Evolutionary conservation across 2,113 vertebrate species (phyloP).

Genomic region (Ardeotis arabs): DNA sequence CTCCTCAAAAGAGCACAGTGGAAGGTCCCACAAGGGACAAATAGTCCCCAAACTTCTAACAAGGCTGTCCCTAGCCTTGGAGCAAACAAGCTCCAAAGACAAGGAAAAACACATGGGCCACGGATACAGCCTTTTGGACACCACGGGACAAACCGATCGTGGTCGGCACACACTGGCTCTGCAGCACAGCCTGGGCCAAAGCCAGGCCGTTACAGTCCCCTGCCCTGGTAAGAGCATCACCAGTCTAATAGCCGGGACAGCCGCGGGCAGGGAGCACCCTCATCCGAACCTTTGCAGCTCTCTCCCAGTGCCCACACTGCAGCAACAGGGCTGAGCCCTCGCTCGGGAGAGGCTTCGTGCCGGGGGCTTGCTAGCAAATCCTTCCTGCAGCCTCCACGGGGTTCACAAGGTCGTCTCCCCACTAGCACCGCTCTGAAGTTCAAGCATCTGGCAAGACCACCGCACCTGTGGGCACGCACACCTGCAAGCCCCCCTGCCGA

Average conservation of each 20-base stretch:
- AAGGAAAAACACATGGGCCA: not conserved
- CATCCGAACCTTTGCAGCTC: not conserved
- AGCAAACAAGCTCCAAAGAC: not conserved
- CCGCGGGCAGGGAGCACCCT: not conserved
- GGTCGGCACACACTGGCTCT: no score
- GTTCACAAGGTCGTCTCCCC: not conserved
- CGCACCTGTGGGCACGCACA: not conserved
- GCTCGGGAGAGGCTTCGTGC: accelerated
- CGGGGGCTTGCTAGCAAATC: not conserved
- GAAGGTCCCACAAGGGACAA: not conserved
- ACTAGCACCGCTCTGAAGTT: not conserved
- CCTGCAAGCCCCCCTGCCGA: not conserved
- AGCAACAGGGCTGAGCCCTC: not conserved
- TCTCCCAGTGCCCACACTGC: not conserved
- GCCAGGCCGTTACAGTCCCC: not conserved
- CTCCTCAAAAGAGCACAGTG: not conserved
- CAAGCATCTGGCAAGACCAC: not conserved
- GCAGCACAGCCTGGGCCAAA: not conserved
- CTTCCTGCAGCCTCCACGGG: not conserved
- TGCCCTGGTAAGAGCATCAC: not conserved
- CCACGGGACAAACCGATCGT: accelerated
- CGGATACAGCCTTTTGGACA: not conserved
- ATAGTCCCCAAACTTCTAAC: accelerated
- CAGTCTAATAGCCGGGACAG: not conserved
- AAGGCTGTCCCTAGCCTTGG: not conserved